Evolutionary conservation across 2,113 vertebrate species (phyloP), one percentile per base, ranked within the genome.

Genomic region (Callipepla californica): DNA sequence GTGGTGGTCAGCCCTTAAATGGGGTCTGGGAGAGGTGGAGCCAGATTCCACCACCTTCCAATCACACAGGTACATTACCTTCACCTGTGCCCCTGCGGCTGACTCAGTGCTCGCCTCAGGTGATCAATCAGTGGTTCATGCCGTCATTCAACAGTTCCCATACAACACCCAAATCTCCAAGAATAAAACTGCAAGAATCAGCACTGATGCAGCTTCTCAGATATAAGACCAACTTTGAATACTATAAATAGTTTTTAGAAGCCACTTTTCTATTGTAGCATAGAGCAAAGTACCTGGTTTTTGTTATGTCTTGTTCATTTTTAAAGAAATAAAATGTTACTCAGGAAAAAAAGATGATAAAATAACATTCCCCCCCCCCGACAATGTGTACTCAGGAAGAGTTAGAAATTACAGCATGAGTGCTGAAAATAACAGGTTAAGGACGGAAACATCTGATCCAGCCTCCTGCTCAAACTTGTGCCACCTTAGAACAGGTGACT

Each of bases 401-500:
- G 95, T 48, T 40, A 34, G 91, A 94, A 96, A 82, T 77, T 73
- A 69, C 75, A 87, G 48, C 38, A 65, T 25, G 30, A 82, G 13
- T 82, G 14, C 11, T 61, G 75, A 93, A 94, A 95, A 90, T 94
- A 91, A 87, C 63, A 65, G 40, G 14, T 67, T 91, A 76, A 73
- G 20, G 8, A 5, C n/a, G 22, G 57, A 94, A 93, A 84, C 21
- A 57, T 91, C 42, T 48, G 68, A 51, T 63, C 45, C 6, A 19
- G 32, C 12, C 11, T 77, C 51, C 38, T 18, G 26, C 34, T 86
- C 30, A 78, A 76, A 57, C 16, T 28, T 90, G 42, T 42, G 42
- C 21, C 76, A 88, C 57, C 47, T 80, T 74, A 74, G 36, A 80
- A 81, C 23, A 85, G 19, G 36, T 55, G 1, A 3, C 28, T 82